These are phyloP conservation scores for Geodia barretti DNA, from an alignment of 37 sponge, comb jelly and placozoan species.

Conservation along the genomic window DNA sequence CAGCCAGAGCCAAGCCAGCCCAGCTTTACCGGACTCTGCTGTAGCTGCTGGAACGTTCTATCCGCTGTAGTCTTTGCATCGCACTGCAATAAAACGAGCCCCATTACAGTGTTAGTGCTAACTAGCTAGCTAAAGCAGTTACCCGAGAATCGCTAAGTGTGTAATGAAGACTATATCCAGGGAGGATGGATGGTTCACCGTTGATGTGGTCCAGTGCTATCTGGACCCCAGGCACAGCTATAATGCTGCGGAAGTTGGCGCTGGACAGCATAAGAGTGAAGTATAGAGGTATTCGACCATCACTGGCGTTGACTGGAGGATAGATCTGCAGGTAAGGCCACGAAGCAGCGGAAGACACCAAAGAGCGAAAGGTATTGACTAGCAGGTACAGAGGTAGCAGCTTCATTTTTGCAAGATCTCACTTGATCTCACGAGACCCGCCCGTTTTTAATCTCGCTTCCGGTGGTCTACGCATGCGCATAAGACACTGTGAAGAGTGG, in stretches of 20 bases:
- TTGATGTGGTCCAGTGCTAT: not conserved
- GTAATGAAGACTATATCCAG: not conserved
- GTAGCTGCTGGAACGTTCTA: not conserved
- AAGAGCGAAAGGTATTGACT: too few species aligned
- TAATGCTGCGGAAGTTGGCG: not conserved
- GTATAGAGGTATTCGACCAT: slow-evolving; percentile 12
- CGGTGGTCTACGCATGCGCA: too few species aligned
- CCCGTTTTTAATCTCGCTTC: too few species aligned
- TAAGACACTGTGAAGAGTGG: too few species aligned
- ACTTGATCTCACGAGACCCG: too few species aligned
- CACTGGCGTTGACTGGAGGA: not conserved
- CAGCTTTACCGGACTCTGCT: not conserved
- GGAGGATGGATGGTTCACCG: not conserved
- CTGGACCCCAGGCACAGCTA: not conserved
- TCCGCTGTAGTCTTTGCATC: not conserved
- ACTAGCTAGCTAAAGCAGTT: not conserved
- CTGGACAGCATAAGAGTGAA: slow-evolving; percentile 27
- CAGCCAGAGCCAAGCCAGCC: not conserved
- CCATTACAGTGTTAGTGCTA: too few species aligned
- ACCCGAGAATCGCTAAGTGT: not conserved
- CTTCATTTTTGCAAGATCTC: too few species aligned
- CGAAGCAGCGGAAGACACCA: not conserved
- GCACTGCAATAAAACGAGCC: not conserved
- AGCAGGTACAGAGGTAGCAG: too few species aligned
- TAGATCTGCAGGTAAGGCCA: slow-evolving; percentile 5